phyloP scores from a whole-genome alignment of 2,797 vertebrate species.

The Onychomys leucogaster region DNA sequence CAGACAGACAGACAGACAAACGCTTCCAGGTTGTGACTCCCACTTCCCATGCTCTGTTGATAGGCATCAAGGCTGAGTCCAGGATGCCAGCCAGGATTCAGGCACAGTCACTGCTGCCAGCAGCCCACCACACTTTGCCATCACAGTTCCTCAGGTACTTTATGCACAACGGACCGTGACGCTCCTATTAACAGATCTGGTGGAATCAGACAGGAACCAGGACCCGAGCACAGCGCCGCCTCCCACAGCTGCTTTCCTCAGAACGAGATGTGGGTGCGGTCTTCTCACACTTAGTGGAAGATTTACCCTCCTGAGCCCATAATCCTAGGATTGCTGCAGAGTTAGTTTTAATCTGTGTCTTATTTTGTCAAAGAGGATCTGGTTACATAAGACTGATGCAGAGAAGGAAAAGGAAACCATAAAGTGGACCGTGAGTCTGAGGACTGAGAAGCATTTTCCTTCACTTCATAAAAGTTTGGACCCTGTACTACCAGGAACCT shows the following conservation, averaged over 20 bases:
- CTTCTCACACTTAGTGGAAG: constrained; percentile 42
- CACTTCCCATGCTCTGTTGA: neutral
- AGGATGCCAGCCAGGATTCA: neutral
- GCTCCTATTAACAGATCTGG: neutral
- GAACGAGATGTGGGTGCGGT: constrained; percentile 53
- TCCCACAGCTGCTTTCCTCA: constrained; percentile 29
- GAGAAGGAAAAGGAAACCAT: constrained; percentile 2
- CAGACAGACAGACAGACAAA: neutral
- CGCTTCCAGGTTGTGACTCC: neutral
- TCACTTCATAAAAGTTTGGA: neutral
- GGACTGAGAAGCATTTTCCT: neutral
- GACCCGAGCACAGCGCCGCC: neutral
- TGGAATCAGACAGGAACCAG: neutral
- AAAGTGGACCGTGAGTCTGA: neutral
- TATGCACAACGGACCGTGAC: neutral
- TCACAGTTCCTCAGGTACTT: neutral
- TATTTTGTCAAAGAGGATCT: constrained; percentile 83
- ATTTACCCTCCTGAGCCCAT: constrained; percentile 70
- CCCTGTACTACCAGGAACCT: neutral
- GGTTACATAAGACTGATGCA: constrained; percentile 63
- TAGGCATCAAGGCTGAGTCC: neutral
- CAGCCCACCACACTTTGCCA: neutral
- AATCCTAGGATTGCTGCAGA: constrained; percentile 79
- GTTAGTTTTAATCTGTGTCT: constrained; percentile 85
- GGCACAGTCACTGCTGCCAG: neutral